phyloP scores from a whole-genome alignment of 92 coral and sea anemone species.

The Anthopleura xanthogrammica region DNA sequence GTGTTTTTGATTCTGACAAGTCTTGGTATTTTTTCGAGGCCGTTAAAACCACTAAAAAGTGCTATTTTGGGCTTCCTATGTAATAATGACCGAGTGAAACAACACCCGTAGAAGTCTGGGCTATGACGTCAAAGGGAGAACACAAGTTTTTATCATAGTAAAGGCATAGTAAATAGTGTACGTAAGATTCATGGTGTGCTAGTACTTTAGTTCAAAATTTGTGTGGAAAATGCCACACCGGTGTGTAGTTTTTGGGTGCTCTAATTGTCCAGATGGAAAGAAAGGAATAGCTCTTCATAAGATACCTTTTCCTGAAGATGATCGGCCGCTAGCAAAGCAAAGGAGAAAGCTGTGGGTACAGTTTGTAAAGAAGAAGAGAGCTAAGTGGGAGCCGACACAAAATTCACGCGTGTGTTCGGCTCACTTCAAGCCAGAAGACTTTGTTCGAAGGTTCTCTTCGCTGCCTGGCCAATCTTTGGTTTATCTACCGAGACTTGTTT shows the following conservation, averaged over 20 bases:
- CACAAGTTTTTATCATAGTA: background rate
- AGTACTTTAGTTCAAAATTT: background rate
- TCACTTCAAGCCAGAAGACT: constrained; percentile 45
- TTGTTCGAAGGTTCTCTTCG: background rate
- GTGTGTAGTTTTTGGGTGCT: constrained; percentile 54
- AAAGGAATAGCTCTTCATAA: constrained; percentile 48
- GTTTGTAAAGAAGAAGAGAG: constrained; percentile 39
- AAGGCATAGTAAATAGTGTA: background rate
- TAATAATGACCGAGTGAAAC: constrained; percentile 2
- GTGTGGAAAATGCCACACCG: constrained; percentile 42
- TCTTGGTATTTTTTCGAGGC: background rate
- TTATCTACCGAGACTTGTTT: constrained; percentile 18
- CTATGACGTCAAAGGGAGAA: background rate
- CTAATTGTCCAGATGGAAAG: constrained; percentile 17
- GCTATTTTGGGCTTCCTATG: background rate
- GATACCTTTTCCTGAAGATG: constrained; percentile 48
- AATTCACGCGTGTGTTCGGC: constrained; percentile 37
- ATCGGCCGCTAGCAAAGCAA: constrained; percentile 43
- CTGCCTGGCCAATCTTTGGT: constrained; percentile 18
- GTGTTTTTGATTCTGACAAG: background rate
- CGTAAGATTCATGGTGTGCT: background rate
- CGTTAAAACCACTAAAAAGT: background rate
- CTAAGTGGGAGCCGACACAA: constrained; percentile 51
- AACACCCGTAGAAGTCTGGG: background rate
- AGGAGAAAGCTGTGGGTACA: constrained; percentile 55